Evolutionary conservation across 2,113 vertebrate species (phyloP), one percentile per base, ranked within the genome.

Genomic region (Mormoops blainvillei): DNA sequence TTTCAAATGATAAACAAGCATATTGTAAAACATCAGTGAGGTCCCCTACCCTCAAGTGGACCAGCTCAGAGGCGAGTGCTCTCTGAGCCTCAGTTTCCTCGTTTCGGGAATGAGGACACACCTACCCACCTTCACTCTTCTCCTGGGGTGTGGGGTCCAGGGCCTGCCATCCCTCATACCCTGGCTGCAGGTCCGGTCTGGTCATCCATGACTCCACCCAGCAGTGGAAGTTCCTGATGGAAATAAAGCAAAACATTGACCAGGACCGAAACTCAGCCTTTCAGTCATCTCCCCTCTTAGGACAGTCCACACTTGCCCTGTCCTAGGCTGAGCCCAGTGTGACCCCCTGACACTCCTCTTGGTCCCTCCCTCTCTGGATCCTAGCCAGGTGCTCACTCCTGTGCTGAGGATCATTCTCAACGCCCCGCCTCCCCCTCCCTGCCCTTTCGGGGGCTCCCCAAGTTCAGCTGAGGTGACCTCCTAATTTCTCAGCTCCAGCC

Each of bases 201-300:
- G 96, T 96, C 99, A 99, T 99, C 99, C 99, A 99, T 0, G 98
- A 99, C 96, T 99, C 99, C 63, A 99, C 98, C 99, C 99, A 99
- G 94, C 99, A 99, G 89, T 99, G 99, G 98, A 99, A 99, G 97
- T 99, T 99, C 99, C 99, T 99, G 77, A 28, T 94, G 52, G 71
- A 28, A 61, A 73, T 28, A 91, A 58, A 52, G 43, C 19, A 28
- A 15, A 36, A 41, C 41, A 1, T 7, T 36, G 33, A n/a, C 20
- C 18, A 15, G 38, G 61, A 26, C 41, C 19, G 41, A 36, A 1
- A 19, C 7, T 2, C 26, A 14, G 11, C 31, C 12, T 5, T 58
- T 45, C 5, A 0, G 54, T 36, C 36, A 7, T 52, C 77, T 78
- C 76, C 67, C 0, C 0, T 0, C 9, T n/a, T n/a, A 28, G 58